Percentiles rank a stretch among this genome's conserved stretches.
Conservation (phyloP, 2,888 invertebrate genomes). For the Protula sp. region DNA sequence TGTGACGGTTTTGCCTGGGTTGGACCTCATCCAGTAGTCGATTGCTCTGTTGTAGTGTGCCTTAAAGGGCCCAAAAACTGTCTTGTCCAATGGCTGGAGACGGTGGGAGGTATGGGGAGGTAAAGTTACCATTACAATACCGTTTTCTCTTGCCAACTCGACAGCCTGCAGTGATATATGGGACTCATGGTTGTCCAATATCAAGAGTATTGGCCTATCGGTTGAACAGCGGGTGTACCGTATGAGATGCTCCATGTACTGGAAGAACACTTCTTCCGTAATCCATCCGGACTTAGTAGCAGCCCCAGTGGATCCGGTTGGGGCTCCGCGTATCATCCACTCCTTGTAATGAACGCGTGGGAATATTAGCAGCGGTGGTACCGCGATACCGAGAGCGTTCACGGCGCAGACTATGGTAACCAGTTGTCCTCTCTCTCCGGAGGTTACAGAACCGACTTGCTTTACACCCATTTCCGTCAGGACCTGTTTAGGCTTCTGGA, state of each 20-base stretch:
- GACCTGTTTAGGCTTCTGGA: slow-evolving; percentile 16
- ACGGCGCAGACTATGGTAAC: slow-evolving; percentile 13
- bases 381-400: slow-evolving; percentile 14
- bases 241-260: slow-evolving; percentile 17
- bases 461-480: slow-evolving; percentile 18
- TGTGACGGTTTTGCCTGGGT: slow-evolving; percentile 42
- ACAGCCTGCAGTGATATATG: slow-evolving; percentile 15
- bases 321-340: slow-evolving; percentile 10
- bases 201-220: slow-evolving; percentile 9
- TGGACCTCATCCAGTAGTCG: slow-evolving; percentile 38
- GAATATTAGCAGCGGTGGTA: not conserved
- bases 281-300: slow-evolving; percentile 17
- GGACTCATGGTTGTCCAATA: slow-evolving; percentile 17
- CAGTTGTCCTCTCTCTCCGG: slow-evolving; percentile 19
- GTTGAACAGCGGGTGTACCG: slow-evolving; percentile 11
- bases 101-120: slow-evolving; percentile 19
- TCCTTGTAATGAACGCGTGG: slow-evolving; percentile 1
- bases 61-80: slow-evolving; percentile 42
- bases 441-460: slow-evolving; percentile 22
- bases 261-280: slow-evolving; percentile 14
- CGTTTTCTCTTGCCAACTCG: slow-evolving; percentile 14
- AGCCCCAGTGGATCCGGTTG: slow-evolving; percentile 11
- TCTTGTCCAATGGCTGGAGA: slow-evolving; percentile 21
- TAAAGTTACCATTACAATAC: slow-evolving; percentile 17
- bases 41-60: slow-evolving; percentile 34